A percentile compares a stretch with the other conserved stretches of the same genome.
Conservation (phyloP, 2,113 vertebrate species). For the Acinonyx jubatus region DNA sequence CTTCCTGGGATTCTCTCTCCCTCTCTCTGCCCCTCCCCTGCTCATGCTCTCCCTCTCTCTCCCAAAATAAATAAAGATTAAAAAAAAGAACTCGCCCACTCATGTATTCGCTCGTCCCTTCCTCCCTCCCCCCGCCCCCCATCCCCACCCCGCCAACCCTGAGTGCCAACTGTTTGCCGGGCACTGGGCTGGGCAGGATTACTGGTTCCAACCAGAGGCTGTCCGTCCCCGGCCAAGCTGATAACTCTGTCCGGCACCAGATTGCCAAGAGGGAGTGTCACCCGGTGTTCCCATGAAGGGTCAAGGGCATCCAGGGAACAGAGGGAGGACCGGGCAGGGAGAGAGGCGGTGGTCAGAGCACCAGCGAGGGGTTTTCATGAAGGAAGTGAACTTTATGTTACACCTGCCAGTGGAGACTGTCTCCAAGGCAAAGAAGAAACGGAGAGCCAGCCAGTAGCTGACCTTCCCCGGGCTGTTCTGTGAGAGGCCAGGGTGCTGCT, state of each 20-base stretch:
- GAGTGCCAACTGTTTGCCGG: not conserved
- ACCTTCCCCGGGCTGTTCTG: not conserved
- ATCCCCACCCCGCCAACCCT: not conserved
- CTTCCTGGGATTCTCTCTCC: no score
- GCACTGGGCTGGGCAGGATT: not conserved
- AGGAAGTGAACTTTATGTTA: not conserved
- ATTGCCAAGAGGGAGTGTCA: not conserved
- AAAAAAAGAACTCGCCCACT: not conserved
- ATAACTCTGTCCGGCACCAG: fast-evolving
- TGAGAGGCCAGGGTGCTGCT: not conserved
- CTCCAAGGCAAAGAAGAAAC: not conserved
- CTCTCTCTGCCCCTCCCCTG: no score
- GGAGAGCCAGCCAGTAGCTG: not conserved
- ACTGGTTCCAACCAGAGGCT: not conserved
- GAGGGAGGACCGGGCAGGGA: not conserved
- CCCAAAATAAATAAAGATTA: no score
- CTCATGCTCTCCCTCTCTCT: no score
- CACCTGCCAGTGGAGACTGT: not conserved
- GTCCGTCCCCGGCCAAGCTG: not conserved
- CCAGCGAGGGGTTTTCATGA: not conserved
- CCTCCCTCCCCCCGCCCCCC: not conserved
- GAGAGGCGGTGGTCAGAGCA: not conserved
- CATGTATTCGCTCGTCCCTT: not conserved
- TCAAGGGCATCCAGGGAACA: not conserved
- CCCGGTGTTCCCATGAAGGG: not conserved